Evolutionary conservation across 2,888 invertebrate species (phyloP), one percentile per base, ranked within the genome.

Genomic region (Maniola hyperantus): DNA sequence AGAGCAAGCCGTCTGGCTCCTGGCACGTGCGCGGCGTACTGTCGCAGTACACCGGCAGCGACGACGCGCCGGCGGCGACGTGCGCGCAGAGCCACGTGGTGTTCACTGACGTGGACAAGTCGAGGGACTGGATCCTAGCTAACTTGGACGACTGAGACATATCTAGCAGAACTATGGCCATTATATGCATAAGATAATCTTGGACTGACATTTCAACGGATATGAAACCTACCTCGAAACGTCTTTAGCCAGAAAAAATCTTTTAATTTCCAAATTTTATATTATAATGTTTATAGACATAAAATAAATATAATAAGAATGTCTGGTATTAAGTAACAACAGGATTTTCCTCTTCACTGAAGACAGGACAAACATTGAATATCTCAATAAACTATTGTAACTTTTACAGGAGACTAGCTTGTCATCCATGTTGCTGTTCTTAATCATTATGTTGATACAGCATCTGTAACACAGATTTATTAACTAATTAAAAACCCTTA

Each of bases 61-160:
- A 10, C 39, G 20, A 20, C 18, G 36, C 42, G 15, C n/a, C n/a
- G n/a, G 44, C 20, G 20, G 11, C 42, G 36, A 42, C 18, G 15
- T 46, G 46, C 46, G 7, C 10, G 8, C 26, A 58, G n/a, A 46
- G 46, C 6, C 44, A 58, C 42, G 11, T 13, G 20, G 13, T 58
- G 6, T 58, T 58, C 42, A 58, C 42, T 0, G 58, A 58, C 7
- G 58, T 58, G 18, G 44, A 58, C 13, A 58, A 58, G n/a, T 58
- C 20, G 44, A 42, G 58, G 44, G 58, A 44, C 44, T 58, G 58
- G 58, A 58, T 58, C 57, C 46, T 20, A 58, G 58, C 20, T 20
- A 58, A n/a, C 44, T 44, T 58, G n/a, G 58, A 44, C 7, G 42
- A 58, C n/a, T 58, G 46, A 46, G 1, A 36, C n/a, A n/a, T n/a